Conservation (phyloP, 1,140 invertebrate species). For the Papilio machaon region DNA sequence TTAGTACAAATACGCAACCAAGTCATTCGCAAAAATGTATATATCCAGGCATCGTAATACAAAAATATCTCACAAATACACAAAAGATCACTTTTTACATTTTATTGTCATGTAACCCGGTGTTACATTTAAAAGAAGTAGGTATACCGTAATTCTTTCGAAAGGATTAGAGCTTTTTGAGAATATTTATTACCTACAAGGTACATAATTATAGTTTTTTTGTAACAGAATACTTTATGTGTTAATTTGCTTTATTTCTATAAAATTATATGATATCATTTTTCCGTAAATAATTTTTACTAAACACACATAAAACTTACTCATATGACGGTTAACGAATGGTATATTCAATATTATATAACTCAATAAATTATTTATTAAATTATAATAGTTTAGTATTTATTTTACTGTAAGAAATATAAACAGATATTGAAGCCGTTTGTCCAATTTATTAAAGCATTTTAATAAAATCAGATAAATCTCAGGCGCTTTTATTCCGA, state of each 20-base stretch:
- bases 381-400: background rate
- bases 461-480: slow-evolving; percentile 28
- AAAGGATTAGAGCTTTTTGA: too few relatives aligned
- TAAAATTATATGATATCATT: background rate
- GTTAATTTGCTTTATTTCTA: background rate
- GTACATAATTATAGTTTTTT: too few relatives aligned
- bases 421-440: slow-evolving; percentile 6
- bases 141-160: too few relatives aligned
- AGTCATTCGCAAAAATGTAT: background rate
- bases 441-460: slow-evolving; percentile 51
- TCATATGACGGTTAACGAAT: background rate
- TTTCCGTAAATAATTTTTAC: too few relatives aligned
- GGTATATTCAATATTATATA: too few relatives aligned
- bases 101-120: too few relatives aligned
- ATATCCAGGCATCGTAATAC: background rate
- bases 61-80: too few relatives aligned
- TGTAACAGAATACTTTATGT: too few relatives aligned
- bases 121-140: too few relatives aligned
- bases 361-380: too few relatives aligned
- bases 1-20: background rate
- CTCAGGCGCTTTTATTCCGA: slow-evolving; percentile 60
- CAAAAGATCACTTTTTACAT: too few relatives aligned
- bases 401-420: background rate
- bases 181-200: too few relatives aligned
- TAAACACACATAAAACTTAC: background rate